These are phyloP conservation scores for Periparus ater DNA, from an alignment of 2,797 vertebrate genomes.

Conservation along the genomic window DNA sequence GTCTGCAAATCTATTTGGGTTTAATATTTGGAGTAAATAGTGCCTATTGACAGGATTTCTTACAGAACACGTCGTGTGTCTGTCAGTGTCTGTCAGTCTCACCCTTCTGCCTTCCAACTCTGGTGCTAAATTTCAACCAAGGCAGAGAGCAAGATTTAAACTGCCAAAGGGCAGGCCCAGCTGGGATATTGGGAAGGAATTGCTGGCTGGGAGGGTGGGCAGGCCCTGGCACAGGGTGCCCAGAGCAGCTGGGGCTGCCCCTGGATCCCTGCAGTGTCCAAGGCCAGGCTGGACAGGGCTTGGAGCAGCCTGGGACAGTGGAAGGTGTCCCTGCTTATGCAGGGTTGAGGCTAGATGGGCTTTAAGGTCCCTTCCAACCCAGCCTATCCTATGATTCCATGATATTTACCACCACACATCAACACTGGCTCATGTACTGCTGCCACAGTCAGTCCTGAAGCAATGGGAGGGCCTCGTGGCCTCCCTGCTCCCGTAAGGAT, in stretches of 20 bases:
- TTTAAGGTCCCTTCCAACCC: neutral
- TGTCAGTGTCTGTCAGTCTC: neutral
- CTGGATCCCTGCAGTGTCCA: neutral
- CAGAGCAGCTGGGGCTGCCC: neutral
- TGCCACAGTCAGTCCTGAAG: neutral
- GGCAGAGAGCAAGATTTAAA: neutral
- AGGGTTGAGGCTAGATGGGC: accelerated
- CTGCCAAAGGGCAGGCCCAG: too few relatives aligned
- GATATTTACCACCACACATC: neutral
- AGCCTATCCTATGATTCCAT: neutral
- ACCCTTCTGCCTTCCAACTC: accelerated
- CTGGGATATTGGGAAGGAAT: neutral
- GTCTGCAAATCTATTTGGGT: neutral
- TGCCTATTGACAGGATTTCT: neutral
- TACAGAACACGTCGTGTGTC: neutral
- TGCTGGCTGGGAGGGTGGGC: accelerated
- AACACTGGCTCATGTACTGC: neutral
- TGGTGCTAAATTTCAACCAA: neutral
- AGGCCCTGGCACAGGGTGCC: neutral
- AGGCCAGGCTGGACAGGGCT: accelerated
- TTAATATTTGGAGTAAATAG: neutral
- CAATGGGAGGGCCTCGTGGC: accelerated
- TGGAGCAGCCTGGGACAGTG: accelerated
- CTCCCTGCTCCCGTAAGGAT: neutral
- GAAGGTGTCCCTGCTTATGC: neutral